Evolutionary conservation across 2,888 invertebrate species (phyloP).

Genomic region (Drosophila falleni): DNA sequence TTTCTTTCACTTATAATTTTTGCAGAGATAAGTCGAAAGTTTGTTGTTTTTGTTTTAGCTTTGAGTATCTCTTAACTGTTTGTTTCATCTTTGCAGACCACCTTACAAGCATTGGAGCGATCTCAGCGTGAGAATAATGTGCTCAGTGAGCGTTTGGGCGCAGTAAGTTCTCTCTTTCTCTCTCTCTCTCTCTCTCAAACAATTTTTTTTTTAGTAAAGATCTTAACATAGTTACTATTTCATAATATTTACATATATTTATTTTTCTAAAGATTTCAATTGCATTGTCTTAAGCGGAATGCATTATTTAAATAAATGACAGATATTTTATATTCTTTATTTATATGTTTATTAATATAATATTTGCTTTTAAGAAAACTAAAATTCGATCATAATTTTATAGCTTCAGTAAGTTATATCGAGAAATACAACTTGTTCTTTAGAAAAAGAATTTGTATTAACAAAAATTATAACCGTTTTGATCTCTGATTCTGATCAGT

Average conservation of each 20-base stretch:
- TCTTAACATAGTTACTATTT: too few relatives aligned
- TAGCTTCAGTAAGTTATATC: too few relatives aligned
- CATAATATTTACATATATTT: too few relatives aligned
- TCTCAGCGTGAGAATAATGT: constrained; percentile 90
- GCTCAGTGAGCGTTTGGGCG: constrained; percentile 89
- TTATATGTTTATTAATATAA: too few relatives aligned
- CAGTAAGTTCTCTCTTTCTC: constrained; percentile 84
- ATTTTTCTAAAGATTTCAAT: too few relatives aligned
- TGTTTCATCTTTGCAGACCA: constrained; percentile 85
- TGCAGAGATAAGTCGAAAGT: constrained; percentile 31
- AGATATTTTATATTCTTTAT: too few relatives aligned
- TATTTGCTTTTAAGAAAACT: too few relatives aligned
- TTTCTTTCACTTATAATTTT: constrained; percentile 58
- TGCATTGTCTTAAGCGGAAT: too few relatives aligned
- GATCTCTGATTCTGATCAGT: not conserved
- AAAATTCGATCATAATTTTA: too few relatives aligned
- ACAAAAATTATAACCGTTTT: not conserved
- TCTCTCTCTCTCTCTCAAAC: not conserved
- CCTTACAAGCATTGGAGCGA: constrained; percentile 89
- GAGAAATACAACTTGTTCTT: too few relatives aligned
- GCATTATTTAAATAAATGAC: too few relatives aligned
- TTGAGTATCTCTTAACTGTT: constrained; percentile 13
- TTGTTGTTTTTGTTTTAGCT: constrained; percentile 1
- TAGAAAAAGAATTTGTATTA: too few relatives aligned
- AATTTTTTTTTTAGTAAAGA: not conserved